phyloP scores from a whole-genome alignment of 2,888 invertebrate genomes.

The Mantis religiosa region DNA sequence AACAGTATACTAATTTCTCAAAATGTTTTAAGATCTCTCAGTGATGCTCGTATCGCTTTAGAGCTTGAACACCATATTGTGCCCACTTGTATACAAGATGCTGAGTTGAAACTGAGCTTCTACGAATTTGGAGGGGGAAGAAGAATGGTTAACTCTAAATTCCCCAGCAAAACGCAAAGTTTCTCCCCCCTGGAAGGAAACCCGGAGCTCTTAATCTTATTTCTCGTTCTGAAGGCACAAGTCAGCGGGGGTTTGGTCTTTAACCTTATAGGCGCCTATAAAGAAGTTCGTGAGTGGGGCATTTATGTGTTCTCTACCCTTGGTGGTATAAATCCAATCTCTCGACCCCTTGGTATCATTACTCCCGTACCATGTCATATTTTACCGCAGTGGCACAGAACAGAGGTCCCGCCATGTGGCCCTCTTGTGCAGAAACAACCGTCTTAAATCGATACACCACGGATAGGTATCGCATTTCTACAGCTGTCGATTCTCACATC shows the following conservation, averaged over 20 bases:
- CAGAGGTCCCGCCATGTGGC: not conserved
- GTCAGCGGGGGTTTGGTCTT: not conserved
- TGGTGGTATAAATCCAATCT: not conserved
- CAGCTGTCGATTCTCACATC: not conserved
- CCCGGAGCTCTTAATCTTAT: not conserved
- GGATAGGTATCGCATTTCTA: not conserved
- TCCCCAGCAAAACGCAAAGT: not conserved
- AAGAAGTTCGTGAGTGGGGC: not conserved
- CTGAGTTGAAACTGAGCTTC: not conserved
- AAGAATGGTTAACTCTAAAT: not conserved
- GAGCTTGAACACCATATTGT: not conserved
- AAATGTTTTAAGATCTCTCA: too few relatives aligned
- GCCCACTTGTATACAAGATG: not conserved
- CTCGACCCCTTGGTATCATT: not conserved
- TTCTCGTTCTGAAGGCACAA: not conserved
- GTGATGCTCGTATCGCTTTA: not conserved
- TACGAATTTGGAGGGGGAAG: not conserved
- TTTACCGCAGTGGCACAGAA: not conserved
- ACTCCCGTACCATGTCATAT: not conserved
- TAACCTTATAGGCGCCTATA: not conserved
- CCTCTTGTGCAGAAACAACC: not conserved
- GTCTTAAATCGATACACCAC: not conserved
- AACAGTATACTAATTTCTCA: too few relatives aligned
- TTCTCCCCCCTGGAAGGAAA: not conserved
- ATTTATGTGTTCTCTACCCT: not conserved